A percentile compares a stretch with the other conserved stretches of the same genome.
Conservation (phyloP, 2,888 invertebrate genomes). For the Noctua pronuba region DNA sequence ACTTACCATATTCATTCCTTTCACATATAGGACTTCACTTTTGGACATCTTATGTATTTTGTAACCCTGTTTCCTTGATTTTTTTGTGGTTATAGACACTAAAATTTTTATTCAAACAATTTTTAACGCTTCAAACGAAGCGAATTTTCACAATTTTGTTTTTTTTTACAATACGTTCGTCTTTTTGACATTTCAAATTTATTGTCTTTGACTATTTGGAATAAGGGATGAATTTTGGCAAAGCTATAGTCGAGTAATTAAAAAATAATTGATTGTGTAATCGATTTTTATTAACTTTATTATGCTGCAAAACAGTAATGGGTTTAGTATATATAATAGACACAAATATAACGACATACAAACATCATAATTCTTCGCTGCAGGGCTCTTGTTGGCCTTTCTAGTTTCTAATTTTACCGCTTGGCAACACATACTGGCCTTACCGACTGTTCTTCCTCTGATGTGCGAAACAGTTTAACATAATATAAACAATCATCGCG, state of each 20-base stretch:
- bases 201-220: constrained; percentile 13
- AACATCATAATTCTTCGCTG: not conserved
- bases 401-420: not conserved
- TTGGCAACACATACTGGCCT: too few species aligned
- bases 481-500: too few species aligned
- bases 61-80: constrained; percentile 30
- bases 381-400: not conserved
- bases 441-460: too few species aligned
- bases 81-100: constrained; percentile 49
- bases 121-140: constrained; percentile 29
- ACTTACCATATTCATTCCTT: constrained; percentile 75
- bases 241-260: constrained; percentile 10
- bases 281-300: not conserved
- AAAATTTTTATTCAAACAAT: constrained; percentile 38
- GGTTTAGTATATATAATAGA: too few species aligned
- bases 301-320: not conserved
- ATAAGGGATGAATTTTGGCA: not conserved
- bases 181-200: constrained; percentile 15
- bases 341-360: too few species aligned
- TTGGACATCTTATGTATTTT: constrained; percentile 71
- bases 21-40: constrained; percentile 77
- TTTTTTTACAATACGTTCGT: constrained; percentile 28
- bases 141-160: constrained; percentile 45
- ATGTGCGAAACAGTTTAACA: too few species aligned
- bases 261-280: not conserved